phyloP scores from a whole-genome alignment of 2,888 invertebrate genomes.

The Sesia apiformis region DNA sequence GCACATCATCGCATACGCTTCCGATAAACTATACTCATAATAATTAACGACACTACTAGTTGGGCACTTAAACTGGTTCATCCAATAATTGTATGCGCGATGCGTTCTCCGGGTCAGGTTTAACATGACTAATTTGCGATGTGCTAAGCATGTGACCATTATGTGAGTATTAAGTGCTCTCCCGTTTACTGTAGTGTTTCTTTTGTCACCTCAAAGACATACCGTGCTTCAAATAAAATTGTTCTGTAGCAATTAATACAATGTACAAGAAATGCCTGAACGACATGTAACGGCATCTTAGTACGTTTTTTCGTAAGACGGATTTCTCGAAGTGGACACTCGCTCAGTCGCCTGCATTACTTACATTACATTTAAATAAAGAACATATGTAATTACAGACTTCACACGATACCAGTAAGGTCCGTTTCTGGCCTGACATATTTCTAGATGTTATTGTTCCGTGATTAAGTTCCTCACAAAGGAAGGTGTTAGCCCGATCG shows the following conservation, averaged over 20 bases:
- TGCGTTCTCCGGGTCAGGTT: conserved; percentile 1
- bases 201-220: background rate
- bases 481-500: too few relatives aligned
- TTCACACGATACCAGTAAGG: too few relatives aligned
- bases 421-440: too few relatives aligned
- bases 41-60: background rate
- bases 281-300: background rate
- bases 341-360: too few relatives aligned
- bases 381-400: too few relatives aligned
- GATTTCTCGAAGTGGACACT: background rate
- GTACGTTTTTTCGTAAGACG: background rate
- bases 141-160: conserved; percentile 33
- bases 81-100: too few relatives aligned
- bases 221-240: background rate
- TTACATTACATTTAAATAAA: too few relatives aligned
- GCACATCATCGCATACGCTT: background rate
- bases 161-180: conserved; percentile 11
- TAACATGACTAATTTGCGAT: conserved; percentile 41
- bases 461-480: too few relatives aligned
- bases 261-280: background rate
- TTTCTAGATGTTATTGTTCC: too few relatives aligned
- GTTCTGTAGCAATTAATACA: background rate
- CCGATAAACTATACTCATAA: background rate
- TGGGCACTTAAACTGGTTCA: too few relatives aligned
- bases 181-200: background rate